Conservation (phyloP, 2,888 invertebrate species). For the Drosophila cyrtoloma region DNA sequence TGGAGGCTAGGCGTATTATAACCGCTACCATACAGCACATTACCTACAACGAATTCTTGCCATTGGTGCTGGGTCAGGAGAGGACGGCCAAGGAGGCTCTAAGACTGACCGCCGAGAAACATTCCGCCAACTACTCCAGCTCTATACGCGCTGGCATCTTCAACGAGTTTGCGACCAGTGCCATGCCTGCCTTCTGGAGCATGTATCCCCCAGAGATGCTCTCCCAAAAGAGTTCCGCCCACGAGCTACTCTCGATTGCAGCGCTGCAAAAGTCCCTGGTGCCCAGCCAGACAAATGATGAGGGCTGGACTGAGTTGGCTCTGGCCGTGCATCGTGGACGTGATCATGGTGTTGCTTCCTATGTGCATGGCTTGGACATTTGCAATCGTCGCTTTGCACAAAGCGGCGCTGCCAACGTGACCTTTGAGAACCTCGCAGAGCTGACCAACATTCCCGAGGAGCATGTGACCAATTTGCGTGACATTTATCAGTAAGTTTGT, state of each 20-base stretch:
- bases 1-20: conserved; percentile 91
- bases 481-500: conserved; percentile 88
- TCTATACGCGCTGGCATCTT: conserved; percentile 91
- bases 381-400: conserved; percentile 86
- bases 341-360: conserved; percentile 93
- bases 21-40: conserved; percentile 93
- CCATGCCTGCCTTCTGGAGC: conserved; percentile 90
- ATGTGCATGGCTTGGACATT: conserved; percentile 89
- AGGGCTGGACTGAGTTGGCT: conserved; percentile 86
- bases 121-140: conserved; percentile 93
- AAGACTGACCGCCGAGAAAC: conserved; percentile 90
- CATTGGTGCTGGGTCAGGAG: conserved; percentile 89
- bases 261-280: conserved; percentile 86
- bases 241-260: conserved; percentile 88
- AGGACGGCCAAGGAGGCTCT: conserved; percentile 83
- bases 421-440: conserved; percentile 76
- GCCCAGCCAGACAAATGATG: conserved; percentile 84
- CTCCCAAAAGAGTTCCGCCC: conserved; percentile 87
- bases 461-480: conserved; percentile 88
- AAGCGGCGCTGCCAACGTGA: conserved; percentile 71
- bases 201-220: conserved; percentile 91
- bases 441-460: conserved; percentile 85
- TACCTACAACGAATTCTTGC: conserved; percentile 93
- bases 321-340: conserved; percentile 88
- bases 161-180: conserved; percentile 91